Conservation (phyloP, 1,140 invertebrate species). For the Rhagoletis zephyria region DNA sequence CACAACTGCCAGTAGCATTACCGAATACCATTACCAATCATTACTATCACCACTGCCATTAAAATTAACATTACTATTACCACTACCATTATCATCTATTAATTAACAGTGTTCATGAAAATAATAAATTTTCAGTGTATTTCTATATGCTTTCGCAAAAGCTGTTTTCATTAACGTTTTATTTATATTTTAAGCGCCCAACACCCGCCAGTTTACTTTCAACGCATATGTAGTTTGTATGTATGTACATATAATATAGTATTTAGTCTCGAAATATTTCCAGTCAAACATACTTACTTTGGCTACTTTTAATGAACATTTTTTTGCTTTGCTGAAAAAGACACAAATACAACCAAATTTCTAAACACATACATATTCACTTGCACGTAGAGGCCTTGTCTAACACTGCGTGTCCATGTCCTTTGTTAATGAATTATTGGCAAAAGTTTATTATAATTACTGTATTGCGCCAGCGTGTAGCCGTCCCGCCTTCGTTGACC, state of each 20-base stretch:
- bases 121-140: neutral
- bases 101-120: too few relatives aligned
- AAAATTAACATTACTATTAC: too few relatives aligned
- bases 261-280: neutral
- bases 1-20: too few relatives aligned
- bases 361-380: neutral
- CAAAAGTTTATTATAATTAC: constrained; percentile 49
- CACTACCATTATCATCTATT: too few relatives aligned
- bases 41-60: too few relatives aligned
- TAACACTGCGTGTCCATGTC: neutral
- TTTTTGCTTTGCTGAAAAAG: neutral
- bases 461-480: neutral
- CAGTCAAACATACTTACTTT: neutral
- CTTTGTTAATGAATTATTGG: constrained; percentile 51
- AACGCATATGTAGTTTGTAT: neutral
- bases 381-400: neutral
- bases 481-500: neutral
- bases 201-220: neutral
- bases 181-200: neutral
- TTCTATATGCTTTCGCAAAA: neutral
- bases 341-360: neutral
- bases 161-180: neutral
- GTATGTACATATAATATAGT: neutral
- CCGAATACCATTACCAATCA: too few relatives aligned
- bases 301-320: constrained; percentile 44